phyloP scores from a whole-genome alignment of 2,797 vertebrate genomes.

The Remorina albescens region DNA sequence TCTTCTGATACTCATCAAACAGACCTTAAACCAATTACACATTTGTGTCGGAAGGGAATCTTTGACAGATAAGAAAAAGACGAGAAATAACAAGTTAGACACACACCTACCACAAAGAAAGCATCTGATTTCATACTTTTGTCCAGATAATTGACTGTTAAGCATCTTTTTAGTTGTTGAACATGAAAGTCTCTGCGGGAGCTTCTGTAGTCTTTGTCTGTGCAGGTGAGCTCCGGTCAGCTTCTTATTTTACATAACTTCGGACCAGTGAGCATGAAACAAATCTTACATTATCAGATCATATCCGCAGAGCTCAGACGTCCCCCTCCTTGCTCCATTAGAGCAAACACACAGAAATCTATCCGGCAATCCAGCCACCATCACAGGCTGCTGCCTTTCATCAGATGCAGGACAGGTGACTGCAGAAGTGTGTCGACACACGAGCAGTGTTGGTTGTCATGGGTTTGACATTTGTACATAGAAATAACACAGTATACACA shows the following conservation, averaged over 20 bases:
- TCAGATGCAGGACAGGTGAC: conserved; percentile 22
- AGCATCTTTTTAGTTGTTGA: neutral
- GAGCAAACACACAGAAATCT: conserved; percentile 50
- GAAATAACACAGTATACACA: neutral
- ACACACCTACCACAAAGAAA: neutral
- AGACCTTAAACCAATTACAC: too few relatives aligned
- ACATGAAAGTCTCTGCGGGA: neutral
- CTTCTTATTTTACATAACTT: conserved; percentile 14
- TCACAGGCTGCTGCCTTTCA: conserved; percentile 4
- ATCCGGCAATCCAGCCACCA: conserved; percentile 36
- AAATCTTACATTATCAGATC: conserved; percentile 53
- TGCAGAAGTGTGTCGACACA: neutral
- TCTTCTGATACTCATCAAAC: too few relatives aligned
- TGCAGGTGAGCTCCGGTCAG: conserved; percentile 18
- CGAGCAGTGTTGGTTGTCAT: neutral
- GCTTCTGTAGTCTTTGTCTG: neutral
- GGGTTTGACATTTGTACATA: too few relatives aligned
- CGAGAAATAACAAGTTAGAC: neutral
- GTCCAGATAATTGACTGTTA: neutral
- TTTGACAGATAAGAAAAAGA: neutral
- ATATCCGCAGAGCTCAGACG: conserved; percentile 53
- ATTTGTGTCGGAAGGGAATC: neutral
- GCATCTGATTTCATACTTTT: neutral
- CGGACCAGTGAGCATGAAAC: conserved; percentile 58
- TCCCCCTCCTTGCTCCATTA: conserved; percentile 55